A percentile compares a stretch with the other conserved stretches of the same genome.
Conservation (phyloP, 2,113 vertebrate genomes). For the Tauraco erythrolophus region DNA sequence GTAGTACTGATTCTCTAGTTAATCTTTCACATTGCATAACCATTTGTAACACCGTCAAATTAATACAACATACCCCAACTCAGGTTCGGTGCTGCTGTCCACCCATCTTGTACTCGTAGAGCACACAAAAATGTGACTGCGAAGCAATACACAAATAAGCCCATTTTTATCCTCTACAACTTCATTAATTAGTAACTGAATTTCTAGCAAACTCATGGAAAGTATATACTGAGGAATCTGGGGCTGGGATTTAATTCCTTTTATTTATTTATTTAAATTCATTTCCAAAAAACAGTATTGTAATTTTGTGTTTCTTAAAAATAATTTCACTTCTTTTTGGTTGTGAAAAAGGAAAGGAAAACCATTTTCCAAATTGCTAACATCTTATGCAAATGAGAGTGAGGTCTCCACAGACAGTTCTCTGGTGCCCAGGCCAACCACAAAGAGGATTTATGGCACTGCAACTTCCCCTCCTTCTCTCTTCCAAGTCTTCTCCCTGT, state of each 20-base stretch:
- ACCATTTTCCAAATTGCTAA: rapidly evolving
- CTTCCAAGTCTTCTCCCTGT: background rate
- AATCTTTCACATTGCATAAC: background rate
- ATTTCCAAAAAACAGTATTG: background rate
- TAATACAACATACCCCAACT: background rate
- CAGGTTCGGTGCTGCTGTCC: background rate
- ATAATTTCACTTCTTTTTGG: rapidly evolving
- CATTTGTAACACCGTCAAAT: background rate
- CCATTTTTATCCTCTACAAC: background rate
- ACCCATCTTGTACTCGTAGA: background rate
- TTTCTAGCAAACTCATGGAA: background rate
- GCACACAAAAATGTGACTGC: background rate
- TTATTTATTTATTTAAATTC: background rate
- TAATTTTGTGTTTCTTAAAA: background rate
- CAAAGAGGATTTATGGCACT: background rate
- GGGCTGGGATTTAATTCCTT: background rate
- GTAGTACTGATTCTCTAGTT: background rate
- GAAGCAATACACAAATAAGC: background rate
- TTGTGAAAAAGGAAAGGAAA: background rate
- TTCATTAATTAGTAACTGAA: background rate
- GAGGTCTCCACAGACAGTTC: background rate
- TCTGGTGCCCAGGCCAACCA: background rate
- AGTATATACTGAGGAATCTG: background rate
- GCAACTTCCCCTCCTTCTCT: background rate
- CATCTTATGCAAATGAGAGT: background rate